Evolutionary conservation across 2,888 invertebrate species (phyloP).

Genomic region (Drosophila leonis): DNA sequence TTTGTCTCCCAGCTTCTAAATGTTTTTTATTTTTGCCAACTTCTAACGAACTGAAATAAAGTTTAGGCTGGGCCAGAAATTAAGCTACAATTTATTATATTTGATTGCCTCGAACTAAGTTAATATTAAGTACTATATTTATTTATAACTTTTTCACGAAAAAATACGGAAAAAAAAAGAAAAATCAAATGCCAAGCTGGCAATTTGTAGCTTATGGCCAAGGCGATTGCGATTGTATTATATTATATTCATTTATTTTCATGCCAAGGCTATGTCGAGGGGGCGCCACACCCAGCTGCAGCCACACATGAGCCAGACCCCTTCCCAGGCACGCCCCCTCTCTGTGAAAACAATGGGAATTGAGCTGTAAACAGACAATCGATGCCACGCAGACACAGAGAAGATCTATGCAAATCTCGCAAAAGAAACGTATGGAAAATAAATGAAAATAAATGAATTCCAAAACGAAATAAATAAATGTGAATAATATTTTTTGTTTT

Average conservation of each 20-base stretch:
- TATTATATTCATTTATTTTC: constrained; percentile 29
- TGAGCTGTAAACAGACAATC: constrained; percentile 45
- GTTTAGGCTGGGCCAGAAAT: constrained; percentile 16
- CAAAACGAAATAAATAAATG: constrained; percentile 44
- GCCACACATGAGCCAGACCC: constrained; percentile 54
- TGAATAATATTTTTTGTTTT: constrained; percentile 55
- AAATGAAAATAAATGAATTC: constrained; percentile 11
- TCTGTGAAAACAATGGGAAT: constrained; percentile 34
- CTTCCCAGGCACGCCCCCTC: constrained; percentile 4
- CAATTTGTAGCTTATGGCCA: constrained; percentile 57
- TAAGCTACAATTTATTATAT: constrained; percentile 20
- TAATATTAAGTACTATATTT: constrained; percentile 59
- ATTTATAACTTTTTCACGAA: constrained; percentile 34
- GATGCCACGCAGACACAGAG: constrained; percentile 59
- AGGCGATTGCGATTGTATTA: constrained; percentile 39
- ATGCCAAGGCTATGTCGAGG: constrained; percentile 67
- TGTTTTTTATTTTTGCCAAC: constrained; percentile 18
- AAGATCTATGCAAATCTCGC: constrained; percentile 54
- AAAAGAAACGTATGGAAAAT: constrained; percentile 42
- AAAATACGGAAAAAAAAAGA: constrained; percentile 23
- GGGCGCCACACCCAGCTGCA: constrained; percentile 57
- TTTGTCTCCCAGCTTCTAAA: constrained; percentile 13
- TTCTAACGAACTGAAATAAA: constrained; percentile 16
- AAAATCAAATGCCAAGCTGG: constrained; percentile 42
- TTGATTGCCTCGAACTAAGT: constrained; percentile 14